Conservation (phyloP, 2,888 invertebrate genomes). For the Tipula lateralis region DNA sequence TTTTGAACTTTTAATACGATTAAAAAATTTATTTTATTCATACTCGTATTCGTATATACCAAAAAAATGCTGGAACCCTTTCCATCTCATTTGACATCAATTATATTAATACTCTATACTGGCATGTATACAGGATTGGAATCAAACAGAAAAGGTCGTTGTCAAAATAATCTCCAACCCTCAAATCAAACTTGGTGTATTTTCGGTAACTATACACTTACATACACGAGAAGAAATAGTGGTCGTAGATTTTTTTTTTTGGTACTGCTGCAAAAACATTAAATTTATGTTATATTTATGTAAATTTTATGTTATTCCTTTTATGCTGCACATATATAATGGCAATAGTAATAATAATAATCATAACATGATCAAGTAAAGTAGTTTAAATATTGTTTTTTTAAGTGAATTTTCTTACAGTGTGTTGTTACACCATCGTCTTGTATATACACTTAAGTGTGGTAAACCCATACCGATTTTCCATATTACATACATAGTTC, state of each 20-base stretch:
- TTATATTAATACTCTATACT: not conserved
- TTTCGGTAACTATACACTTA: not conserved
- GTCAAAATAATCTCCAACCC: conserved; percentile 19
- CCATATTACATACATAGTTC: not conserved
- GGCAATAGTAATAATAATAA: not conserved
- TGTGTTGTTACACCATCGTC: conserved; percentile 1
- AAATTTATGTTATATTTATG: conserved; percentile 9
- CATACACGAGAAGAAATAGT: not conserved
- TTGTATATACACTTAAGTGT: not conserved
- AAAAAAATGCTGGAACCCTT: not conserved
- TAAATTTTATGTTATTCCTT: not conserved
- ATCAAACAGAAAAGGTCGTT: not conserved
- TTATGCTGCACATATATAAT: not conserved
- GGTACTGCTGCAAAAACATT: conserved; percentile 6
- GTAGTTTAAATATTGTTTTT: conserved; percentile 19
- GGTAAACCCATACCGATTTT: not conserved
- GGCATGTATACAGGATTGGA: not conserved
- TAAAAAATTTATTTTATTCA: not conserved
- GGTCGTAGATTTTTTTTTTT: not conserved
- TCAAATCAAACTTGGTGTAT: not conserved
- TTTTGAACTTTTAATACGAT: conserved; percentile 20
- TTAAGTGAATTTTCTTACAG: conserved; percentile 7
- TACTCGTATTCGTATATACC: too few relatives aligned
- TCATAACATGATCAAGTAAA: conserved; percentile 7
- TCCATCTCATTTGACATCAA: conserved; percentile 19